Conservation (phyloP, 2,797 vertebrate genomes). For the Myotis pilosus region DNA sequence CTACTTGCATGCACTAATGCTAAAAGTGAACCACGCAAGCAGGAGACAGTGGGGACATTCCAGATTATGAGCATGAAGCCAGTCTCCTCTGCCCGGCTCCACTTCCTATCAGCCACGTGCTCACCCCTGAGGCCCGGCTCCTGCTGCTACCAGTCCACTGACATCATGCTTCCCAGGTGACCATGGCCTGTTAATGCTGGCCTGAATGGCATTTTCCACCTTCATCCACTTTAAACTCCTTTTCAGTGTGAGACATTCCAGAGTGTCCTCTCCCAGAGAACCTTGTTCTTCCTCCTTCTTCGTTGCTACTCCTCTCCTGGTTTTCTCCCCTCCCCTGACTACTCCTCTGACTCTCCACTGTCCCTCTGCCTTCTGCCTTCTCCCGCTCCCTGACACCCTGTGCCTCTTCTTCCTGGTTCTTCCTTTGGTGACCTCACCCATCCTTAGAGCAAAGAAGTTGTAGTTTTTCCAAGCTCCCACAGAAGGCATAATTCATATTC, state of each 20-base stretch:
- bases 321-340: neutral
- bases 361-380: neutral
- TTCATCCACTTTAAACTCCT: neutral
- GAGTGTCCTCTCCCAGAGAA: neutral
- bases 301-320: neutral
- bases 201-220: neutral
- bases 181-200: neutral
- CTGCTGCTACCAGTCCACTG: too few species aligned
- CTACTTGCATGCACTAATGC: too few species aligned
- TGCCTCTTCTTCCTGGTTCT: neutral
- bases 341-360: neutral
- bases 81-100: neutral
- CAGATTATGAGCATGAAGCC: neutral
- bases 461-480: neutral
- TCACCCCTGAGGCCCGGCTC: neutral
- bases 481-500: neutral
- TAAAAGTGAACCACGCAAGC: neutral
- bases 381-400: neutral
- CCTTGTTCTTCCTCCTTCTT: neutral
- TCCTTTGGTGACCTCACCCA: neutral
- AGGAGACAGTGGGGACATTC: neutral
- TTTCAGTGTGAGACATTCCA: neutral
- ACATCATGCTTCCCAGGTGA: neutral
- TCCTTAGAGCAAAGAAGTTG: neutral
- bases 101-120: neutral